Evolutionary conservation across 2,888 invertebrate genomes (phyloP).

Genomic region (Sepiola atlantica): DNA sequence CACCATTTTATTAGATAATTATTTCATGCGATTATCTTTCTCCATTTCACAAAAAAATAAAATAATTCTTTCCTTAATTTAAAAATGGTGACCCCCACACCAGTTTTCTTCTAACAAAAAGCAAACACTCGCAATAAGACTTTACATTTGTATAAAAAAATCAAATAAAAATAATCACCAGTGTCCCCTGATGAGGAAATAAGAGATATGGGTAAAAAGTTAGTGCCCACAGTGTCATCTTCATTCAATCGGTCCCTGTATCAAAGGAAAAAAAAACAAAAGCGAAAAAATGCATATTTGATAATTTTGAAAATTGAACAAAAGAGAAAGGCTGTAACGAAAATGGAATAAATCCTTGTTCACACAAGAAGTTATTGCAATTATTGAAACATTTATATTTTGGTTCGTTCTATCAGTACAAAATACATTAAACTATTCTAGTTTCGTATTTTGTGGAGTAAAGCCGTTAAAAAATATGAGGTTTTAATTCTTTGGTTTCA

Average conservation of each 20-base stretch:
- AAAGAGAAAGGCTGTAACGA: background rate
- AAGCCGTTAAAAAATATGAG: background rate
- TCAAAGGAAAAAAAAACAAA: constrained; percentile 40
- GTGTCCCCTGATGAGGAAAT: constrained; percentile 69
- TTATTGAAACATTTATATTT: background rate
- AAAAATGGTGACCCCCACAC: background rate
- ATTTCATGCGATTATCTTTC: background rate
- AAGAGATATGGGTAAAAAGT: constrained; percentile 65
- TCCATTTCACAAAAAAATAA: background rate
- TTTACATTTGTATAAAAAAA: constrained; percentile 12
- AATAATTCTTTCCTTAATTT: background rate
- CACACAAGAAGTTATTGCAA: background rate
- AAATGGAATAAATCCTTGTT: background rate
- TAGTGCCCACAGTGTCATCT: constrained; percentile 71
- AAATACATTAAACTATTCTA: background rate
- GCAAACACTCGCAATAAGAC: background rate
- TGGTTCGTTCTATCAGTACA: background rate
- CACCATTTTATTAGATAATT: background rate
- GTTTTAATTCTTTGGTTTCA: no score
- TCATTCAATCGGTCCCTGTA: constrained; percentile 73
- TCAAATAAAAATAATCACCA: constrained; percentile 60
- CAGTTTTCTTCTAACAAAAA: background rate
- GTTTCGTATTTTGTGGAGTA: background rate
- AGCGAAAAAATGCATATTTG: background rate
- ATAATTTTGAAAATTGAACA: background rate